A percentile compares a stretch with the other conserved stretches of the same genome.
Evolutionary conservation across 2,888 invertebrate species (phyloP).

Genomic region (Limenitis camilla): DNA sequence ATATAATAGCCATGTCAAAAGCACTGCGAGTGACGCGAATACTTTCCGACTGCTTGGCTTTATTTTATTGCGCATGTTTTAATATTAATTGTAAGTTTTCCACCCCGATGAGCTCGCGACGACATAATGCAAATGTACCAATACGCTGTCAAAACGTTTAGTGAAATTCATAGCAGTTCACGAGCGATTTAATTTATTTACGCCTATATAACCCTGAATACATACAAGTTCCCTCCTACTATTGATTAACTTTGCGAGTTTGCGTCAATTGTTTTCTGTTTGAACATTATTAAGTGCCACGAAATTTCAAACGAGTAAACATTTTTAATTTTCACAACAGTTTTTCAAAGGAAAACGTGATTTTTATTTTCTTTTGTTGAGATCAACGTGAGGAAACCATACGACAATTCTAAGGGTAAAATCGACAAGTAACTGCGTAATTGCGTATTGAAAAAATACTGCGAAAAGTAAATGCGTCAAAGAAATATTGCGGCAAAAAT

Average conservation of each 20-base stretch:
- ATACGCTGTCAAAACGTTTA: conserved; percentile 49
- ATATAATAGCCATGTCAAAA: conserved; percentile 68
- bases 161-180: conserved; percentile 37
- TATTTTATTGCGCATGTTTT: conserved; percentile 70
- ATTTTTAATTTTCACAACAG: conserved; percentile 4
- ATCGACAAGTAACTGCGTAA: too few species aligned
- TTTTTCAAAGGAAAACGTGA: conserved; percentile 11
- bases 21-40: conserved; percentile 59
- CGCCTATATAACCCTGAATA: conserved; percentile 18
- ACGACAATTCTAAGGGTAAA: too few species aligned
- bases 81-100: conserved; percentile 72
- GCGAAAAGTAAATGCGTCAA: too few species aligned
- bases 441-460: too few species aligned
- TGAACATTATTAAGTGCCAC: conserved; percentile 10
- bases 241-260: conserved; percentile 1
- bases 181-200: conserved; percentile 23
- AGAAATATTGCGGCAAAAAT: too few species aligned
- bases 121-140: conserved; percentile 50
- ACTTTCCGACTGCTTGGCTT: conserved; percentile 65
- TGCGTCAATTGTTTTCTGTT: conserved; percentile 1
- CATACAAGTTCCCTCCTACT: conserved; percentile 1
- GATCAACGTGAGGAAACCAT: neutral
- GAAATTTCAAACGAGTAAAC: neutral
- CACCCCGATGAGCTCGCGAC: conserved; percentile 42
- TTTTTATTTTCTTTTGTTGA: conserved; percentile 2